These are phyloP conservation scores for Trematocara zebra DNA, from an alignment of 2,113 vertebrate species.

Conservation along the genomic window DNA sequence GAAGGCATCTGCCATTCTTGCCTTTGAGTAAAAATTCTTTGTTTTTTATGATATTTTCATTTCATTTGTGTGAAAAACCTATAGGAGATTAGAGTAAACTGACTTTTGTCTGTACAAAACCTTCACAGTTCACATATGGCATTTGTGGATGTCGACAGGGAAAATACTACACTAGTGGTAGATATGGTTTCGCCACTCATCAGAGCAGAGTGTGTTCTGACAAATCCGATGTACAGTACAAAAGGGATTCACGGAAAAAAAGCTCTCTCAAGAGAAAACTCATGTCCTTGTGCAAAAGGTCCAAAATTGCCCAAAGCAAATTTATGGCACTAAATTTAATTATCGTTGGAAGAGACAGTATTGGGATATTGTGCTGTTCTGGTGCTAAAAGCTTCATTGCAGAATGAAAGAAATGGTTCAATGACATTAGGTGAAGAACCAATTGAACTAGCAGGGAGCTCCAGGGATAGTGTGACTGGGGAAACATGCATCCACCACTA, in stretches of 20 bases:
- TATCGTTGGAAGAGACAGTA: not conserved
- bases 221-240: not conserved
- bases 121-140: not conserved
- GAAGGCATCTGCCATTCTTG: not conserved
- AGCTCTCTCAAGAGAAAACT: not conserved
- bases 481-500: not conserved
- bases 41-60: not conserved
- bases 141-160: not conserved
- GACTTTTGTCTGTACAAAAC: not conserved
- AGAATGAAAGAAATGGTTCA: slow-evolving; percentile 20
- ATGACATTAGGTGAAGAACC: slow-evolving; percentile 1
- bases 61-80: not conserved
- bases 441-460: not conserved
- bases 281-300: slow-evolving; percentile 11
- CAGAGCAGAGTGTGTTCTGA: not conserved
- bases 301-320: not conserved
- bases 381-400: not conserved
- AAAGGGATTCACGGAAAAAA: not conserved
- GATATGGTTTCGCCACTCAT: not conserved
- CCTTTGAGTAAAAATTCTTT: not conserved
- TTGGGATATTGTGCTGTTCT: not conserved
- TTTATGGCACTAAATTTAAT: not conserved
- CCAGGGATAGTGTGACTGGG: not conserved
- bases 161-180: not conserved
- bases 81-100: not conserved